These are phyloP conservation scores for Caenorhabditis drosophilae DNA, from an alignment of 2,888 invertebrate species.

Conservation along the genomic window DNA sequence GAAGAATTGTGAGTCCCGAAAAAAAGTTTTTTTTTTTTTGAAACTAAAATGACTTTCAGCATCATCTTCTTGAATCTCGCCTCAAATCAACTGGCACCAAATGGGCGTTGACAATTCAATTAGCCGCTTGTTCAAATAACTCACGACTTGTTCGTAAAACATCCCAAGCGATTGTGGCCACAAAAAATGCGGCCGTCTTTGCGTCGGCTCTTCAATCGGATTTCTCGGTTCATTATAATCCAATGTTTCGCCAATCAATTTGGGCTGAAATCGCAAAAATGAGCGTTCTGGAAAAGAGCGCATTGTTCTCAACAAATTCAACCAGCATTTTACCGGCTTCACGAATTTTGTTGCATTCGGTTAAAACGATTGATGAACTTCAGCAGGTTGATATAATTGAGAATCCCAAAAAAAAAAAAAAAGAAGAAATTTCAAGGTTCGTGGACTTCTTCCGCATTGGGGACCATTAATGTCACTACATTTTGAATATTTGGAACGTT, in stretches of 20 bases:
- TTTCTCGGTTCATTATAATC: conserved; percentile 52
- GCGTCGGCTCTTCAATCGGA: conserved; percentile 58
- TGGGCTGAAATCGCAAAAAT: conserved; percentile 49
- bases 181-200: conserved; percentile 63
- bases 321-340: conserved; percentile 36
- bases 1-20: conserved; percentile 16
- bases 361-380: conserved; percentile 55
- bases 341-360: conserved; percentile 55
- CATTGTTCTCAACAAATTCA: conserved; percentile 61
- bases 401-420: no score
- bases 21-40: not conserved
- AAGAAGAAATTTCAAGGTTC: conserved; percentile 45
- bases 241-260: conserved; percentile 41
- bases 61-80: conserved; percentile 48
- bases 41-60: conserved; percentile 29
- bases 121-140: conserved; percentile 62
- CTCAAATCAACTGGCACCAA: conserved; percentile 38
- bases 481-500: conserved; percentile 58
- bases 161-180: conserved; percentile 55
- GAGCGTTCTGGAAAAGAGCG: conserved; percentile 52
- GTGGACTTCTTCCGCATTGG: conserved; percentile 56
- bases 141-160: conserved; percentile 52
- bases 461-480: conserved; percentile 53
- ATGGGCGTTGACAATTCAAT: conserved; percentile 60
- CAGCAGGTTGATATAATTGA: conserved; percentile 57